Conservation (phyloP, 2,113 vertebrate species). For the Oreochromis niloticus region DNA sequence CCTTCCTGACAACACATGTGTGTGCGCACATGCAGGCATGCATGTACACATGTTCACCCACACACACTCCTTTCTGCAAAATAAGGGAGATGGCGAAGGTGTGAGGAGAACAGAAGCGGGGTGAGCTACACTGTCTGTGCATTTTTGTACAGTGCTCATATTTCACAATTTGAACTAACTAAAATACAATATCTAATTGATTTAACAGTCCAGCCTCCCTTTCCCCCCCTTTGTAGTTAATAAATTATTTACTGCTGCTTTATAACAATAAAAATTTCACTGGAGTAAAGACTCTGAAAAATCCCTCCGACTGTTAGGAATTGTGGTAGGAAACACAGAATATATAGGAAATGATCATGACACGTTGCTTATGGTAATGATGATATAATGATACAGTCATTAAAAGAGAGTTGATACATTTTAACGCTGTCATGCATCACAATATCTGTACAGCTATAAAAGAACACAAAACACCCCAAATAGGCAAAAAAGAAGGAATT, state of each 20-base stretch:
- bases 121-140: background rate
- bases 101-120: background rate
- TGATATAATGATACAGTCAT: background rate
- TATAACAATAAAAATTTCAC: background rate
- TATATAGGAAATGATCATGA: background rate
- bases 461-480: background rate
- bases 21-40: background rate
- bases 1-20: slow-evolving; percentile 41
- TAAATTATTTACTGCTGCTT: background rate
- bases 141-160: background rate
- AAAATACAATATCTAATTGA: background rate
- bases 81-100: background rate
- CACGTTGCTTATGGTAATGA: background rate
- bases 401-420: background rate
- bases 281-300: background rate
- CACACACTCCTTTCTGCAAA: background rate
- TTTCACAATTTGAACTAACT: background rate
- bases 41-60: background rate
- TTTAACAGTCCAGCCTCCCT: background rate
- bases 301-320: background rate
- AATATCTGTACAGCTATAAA: background rate
- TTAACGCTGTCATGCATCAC: background rate
- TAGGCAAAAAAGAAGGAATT: background rate
- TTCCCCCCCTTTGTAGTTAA: background rate
- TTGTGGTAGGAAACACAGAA: background rate